Evolutionary conservation across 2,888 invertebrate genomes (phyloP).

Genomic region (Nebria salina): DNA sequence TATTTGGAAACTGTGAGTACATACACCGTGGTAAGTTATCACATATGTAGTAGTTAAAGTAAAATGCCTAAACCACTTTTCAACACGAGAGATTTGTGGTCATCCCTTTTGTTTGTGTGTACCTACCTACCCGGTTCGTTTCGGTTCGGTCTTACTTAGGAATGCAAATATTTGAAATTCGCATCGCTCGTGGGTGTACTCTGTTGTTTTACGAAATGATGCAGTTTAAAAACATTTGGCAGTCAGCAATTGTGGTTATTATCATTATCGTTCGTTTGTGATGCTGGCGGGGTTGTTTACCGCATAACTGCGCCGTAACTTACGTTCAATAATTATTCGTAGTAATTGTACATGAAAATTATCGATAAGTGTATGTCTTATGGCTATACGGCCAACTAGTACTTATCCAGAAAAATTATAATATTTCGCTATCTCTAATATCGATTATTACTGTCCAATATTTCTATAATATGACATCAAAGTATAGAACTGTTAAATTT

Average conservation of each 20-base stretch:
- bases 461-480: neutral
- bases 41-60: neutral
- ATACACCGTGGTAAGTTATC: neutral
- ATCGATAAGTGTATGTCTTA: neutral
- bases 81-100: constrained; percentile 4
- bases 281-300: constrained; percentile 29
- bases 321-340: neutral
- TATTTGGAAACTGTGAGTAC: neutral
- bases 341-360: neutral
- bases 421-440: neutral
- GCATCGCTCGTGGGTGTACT: constrained; percentile 8
- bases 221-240: constrained; percentile 34
- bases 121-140: neutral
- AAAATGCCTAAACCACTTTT: neutral
- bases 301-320: constrained; percentile 15
- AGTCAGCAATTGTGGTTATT: constrained; percentile 36
- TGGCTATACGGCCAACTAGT: neutral
- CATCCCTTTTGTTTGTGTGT: constrained; percentile 19
- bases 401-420: neutral
- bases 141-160: constrained; percentile 5
- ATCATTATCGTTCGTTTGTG: constrained; percentile 21
- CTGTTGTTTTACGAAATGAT: constrained; percentile 4
- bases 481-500: neutral
- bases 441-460: neutral
- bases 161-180: constrained; percentile 22